Evolutionary conservation across 92 coral and sea anemone genomes (phyloP).

Genomic region (Desmophyllum pertusum): DNA sequence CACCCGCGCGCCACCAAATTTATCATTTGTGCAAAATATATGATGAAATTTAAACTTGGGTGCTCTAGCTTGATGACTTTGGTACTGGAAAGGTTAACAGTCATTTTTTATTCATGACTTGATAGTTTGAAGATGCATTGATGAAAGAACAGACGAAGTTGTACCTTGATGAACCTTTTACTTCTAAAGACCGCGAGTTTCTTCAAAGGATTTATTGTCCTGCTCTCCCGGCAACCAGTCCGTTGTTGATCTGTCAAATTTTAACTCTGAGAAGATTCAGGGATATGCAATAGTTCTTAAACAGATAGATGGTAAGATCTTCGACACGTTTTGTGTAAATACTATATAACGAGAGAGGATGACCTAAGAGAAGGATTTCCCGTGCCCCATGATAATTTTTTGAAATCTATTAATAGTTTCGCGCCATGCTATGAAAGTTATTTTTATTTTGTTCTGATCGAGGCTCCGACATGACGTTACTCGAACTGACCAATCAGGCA

Average conservation of each 20-base stretch:
- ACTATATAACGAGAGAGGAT: too few relatives aligned
- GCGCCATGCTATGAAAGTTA: too few relatives aligned
- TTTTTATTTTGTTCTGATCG: too few relatives aligned
- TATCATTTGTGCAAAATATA: background rate
- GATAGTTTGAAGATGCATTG: constrained; percentile 9
- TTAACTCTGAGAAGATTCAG: constrained; percentile 4
- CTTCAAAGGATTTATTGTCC: background rate
- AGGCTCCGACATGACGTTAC: too few relatives aligned
- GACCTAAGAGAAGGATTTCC: too few relatives aligned
- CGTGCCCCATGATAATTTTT: too few relatives aligned
- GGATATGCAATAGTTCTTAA: constrained; percentile 24
- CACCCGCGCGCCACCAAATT: too few relatives aligned
- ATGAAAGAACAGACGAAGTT: background rate
- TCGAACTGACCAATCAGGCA: too few relatives aligned
- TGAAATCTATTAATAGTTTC: too few relatives aligned
- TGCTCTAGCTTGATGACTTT: too few relatives aligned
- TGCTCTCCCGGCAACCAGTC: background rate
- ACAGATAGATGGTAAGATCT: background rate
- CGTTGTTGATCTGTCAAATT: background rate
- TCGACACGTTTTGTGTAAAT: background rate
- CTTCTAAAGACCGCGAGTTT: background rate
- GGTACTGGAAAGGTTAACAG: background rate
- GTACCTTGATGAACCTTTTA: background rate
- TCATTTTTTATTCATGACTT: background rate
- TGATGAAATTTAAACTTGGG: background rate